Evolutionary conservation across 2,797 vertebrate species (phyloP), one percentile per base, ranked within the genome.

Genomic region (Artibeus jamaicensis): DNA sequence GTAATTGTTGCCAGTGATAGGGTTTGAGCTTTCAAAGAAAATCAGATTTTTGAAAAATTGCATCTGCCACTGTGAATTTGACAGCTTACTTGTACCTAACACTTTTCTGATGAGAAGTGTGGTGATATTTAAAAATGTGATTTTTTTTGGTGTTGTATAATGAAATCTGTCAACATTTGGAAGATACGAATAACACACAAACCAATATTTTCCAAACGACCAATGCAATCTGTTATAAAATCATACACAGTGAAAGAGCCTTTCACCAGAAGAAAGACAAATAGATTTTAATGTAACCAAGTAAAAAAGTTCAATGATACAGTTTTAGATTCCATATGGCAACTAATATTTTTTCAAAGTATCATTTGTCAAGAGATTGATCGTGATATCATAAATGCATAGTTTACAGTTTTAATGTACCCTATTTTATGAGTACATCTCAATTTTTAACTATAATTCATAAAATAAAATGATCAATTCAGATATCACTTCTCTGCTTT

Each of bases 11-110:
- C 29, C 86, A 82, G n/a, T 74, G 48, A 67, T 21, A 83, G 79
- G 93, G 91, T 44, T 73, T 78, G 77, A 86, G 82, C 62, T 93
- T 92, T 86, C 50, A 88, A 90, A 87, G 79, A 79, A 95, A 92
- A 96, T 85, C 37, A 15, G 24, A 86, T 65, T 93, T 65, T 68
- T 55, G 68, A 78, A 57, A 88, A 90, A 67, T 39, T 83, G 15
- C 71, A 48, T 92, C 42, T 92, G 9, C 10, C 67, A 48, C 15
- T 44, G 18, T 79, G n/a, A 67, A 39, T 89, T 87, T 81, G 90
- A 77, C 85, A 95, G 50, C 16, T 86, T 68, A 22, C 48, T 87
- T 42, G 1, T 70, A 74, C 15, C 4, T 71, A 59, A 71, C 4
- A 55, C 22, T 83, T 79, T 86, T n/a, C 62, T 86, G 37, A 84